These are phyloP conservation scores for Ctenopoma multispine DNA, from an alignment of 2,797 vertebrate species.

Conservation along the genomic window DNA sequence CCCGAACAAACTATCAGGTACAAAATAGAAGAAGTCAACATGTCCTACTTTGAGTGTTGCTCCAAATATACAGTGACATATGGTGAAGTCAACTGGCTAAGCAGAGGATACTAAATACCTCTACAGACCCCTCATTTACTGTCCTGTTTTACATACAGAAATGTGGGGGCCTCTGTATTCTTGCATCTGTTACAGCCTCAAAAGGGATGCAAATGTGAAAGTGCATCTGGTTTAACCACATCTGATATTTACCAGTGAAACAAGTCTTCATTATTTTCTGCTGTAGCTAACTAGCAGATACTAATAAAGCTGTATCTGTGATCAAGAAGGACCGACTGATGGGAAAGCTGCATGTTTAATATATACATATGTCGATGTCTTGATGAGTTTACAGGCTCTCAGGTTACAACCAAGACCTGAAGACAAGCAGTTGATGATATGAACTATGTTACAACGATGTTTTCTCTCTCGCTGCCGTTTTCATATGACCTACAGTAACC, in stretches of 20 bases:
- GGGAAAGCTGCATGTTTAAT: not conserved
- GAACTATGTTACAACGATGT: slow-evolving; percentile 22
- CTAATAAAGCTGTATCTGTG: not conserved
- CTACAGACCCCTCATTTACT: slow-evolving; percentile 21
- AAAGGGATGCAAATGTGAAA: slow-evolving; percentile 9
- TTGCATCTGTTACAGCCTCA: slow-evolving; percentile 14
- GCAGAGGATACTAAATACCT: slow-evolving; percentile 35
- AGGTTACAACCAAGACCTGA: slow-evolving; percentile 13
- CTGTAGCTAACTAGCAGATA: not conserved
- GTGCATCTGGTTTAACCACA: slow-evolving; percentile 3
- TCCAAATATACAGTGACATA: slow-evolving; percentile 39
- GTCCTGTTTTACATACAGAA: slow-evolving; percentile 30
- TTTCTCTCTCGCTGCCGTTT: slow-evolving; percentile 13
- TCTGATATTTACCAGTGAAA: slow-evolving; percentile 22
- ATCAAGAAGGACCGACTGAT: slow-evolving; percentile 1
- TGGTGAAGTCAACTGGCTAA: slow-evolving; percentile 52
- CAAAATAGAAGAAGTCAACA: not conserved
- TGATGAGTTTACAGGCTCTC: not conserved
- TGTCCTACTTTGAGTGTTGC: slow-evolving; percentile 3
- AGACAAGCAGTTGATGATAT: slow-evolving; percentile 7
- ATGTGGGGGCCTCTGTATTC: not conserved
- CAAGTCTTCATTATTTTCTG: not conserved
- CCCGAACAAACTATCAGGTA: not conserved
- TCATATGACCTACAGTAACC: slow-evolving; percentile 64
- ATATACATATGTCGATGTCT: not conserved